Percentiles rank a stretch among this genome's conserved stretches.
Evolutionary conservation across 2,888 invertebrate genomes (phyloP).

Genomic region (Sthenelais limicola): DNA sequence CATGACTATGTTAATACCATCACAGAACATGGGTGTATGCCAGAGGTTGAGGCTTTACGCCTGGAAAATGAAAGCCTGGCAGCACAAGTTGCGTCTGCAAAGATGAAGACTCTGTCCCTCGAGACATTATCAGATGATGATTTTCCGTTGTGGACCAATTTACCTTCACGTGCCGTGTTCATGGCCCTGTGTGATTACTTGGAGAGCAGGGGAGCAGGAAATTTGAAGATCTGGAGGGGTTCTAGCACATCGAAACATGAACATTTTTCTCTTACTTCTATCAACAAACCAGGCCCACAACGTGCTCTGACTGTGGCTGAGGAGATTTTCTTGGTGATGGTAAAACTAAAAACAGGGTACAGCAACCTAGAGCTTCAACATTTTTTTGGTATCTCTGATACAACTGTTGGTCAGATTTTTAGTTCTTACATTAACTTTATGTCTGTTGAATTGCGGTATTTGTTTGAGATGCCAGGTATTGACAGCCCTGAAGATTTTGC

Average conservation of each 20-base stretch:
- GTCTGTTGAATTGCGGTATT: not conserved
- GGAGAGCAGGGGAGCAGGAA: not conserved
- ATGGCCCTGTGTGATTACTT: not conserved
- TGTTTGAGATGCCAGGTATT: conserved; percentile 1
- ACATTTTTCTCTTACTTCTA: not conserved
- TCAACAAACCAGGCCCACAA: not conserved
- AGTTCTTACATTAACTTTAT: conserved; percentile 1
- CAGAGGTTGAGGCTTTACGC: not conserved
- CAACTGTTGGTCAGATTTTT: not conserved
- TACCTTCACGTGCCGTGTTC: not conserved
- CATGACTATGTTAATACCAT: conserved; percentile 11
- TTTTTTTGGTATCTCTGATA: not conserved
- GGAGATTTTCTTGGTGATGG: conserved; percentile 1
- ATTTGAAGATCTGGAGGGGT: not conserved
- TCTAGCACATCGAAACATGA: not conserved
- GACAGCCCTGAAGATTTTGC: not conserved
- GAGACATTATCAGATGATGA: not conserved
- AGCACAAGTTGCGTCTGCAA: not conserved
- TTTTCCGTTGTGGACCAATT: conserved; percentile 4
- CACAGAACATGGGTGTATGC: not conserved
- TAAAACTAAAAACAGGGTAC: not conserved
- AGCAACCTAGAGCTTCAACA: not conserved
- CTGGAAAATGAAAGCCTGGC: not conserved
- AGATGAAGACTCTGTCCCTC: not conserved
- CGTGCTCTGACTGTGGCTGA: not conserved